A percentile compares a stretch with the other conserved stretches of the same genome.
Conservation (phyloP, 2,113 vertebrate species). For the Cyprinodon variegatus region DNA sequence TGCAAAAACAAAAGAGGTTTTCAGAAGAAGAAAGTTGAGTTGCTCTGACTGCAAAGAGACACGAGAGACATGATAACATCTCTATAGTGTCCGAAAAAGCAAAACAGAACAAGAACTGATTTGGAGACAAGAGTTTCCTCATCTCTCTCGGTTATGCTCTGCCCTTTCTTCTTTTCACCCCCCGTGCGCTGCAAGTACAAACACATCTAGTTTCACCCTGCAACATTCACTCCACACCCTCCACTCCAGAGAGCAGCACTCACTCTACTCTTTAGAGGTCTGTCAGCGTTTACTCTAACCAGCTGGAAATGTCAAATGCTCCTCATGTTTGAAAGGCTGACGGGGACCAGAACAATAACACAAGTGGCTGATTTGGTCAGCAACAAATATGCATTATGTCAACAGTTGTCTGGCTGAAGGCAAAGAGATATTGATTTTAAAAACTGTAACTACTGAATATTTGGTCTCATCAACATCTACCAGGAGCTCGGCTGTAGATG, state of each 20-base stretch:
- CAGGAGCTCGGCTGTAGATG: too few species aligned
- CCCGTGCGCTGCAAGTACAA: slow-evolving; percentile 11
- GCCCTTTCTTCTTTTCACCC: neutral
- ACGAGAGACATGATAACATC: neutral
- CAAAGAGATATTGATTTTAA: neutral
- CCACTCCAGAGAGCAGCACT: neutral
- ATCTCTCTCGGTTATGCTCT: neutral
- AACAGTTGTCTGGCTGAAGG: neutral
- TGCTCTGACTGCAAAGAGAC: neutral
- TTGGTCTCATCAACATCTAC: neutral
- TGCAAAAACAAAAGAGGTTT: neutral
- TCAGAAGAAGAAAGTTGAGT: neutral
- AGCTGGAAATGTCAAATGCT: slow-evolving; percentile 17
- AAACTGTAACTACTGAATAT: too few species aligned
- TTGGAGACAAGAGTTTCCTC: neutral
- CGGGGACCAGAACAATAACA: neutral
- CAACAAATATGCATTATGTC: neutral
- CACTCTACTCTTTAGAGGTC: neutral
- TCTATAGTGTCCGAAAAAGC: neutral
- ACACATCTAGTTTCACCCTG: slow-evolving; percentile 34
- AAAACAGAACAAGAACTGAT: neutral
- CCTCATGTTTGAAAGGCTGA: neutral
- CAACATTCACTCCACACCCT: neutral
- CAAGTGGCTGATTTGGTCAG: neutral
- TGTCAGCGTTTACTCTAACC: slow-evolving; percentile 1